These are phyloP conservation scores for Cartodere bifasciata DNA, from an alignment of 2,888 invertebrate species.

Conservation along the genomic window DNA sequence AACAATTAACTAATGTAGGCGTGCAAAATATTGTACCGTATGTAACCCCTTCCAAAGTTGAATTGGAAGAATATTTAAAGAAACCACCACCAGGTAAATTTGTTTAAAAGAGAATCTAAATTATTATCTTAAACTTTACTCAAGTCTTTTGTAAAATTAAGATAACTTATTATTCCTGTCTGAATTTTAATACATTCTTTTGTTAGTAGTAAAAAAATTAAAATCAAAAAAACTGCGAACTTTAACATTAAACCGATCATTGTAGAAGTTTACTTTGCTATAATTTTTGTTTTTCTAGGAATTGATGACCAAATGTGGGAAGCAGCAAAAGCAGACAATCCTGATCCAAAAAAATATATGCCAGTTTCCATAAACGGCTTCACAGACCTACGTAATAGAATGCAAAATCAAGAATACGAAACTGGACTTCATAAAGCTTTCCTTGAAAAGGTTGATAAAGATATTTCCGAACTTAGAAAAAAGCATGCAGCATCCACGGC, in stretches of 20 bases:
- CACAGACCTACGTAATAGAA: conserved; percentile 62
- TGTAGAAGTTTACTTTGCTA: too few species aligned
- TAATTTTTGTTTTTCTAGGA: conserved; percentile 46
- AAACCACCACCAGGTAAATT: conserved; percentile 60
- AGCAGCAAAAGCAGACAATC: conserved; percentile 92
- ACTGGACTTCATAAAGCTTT: conserved; percentile 71
- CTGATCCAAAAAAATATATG: conserved; percentile 77
- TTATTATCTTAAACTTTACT: too few species aligned
- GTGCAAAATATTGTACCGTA: conserved; percentile 59
- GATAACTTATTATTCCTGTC: too few species aligned
- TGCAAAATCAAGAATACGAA: conserved; percentile 74
- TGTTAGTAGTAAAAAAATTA: too few species aligned
- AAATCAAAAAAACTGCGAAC: too few species aligned
- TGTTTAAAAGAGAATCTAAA: too few species aligned
- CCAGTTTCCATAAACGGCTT: conserved; percentile 94
- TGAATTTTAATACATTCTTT: too few species aligned
- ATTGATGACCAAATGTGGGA: conserved; percentile 90
- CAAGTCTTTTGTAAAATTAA: too few species aligned
- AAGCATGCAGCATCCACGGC: conserved; percentile 71
- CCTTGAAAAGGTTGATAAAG: conserved; percentile 64
- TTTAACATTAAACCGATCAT: too few species aligned
- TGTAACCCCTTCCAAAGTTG: conserved; percentile 63
- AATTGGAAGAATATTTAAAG: conserved; percentile 77
- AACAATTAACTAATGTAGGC: conserved; percentile 59
- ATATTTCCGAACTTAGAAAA: conserved; percentile 64